Conservation (phyloP, 1,140 invertebrate species). For the Triops longicaudatus region DNA sequence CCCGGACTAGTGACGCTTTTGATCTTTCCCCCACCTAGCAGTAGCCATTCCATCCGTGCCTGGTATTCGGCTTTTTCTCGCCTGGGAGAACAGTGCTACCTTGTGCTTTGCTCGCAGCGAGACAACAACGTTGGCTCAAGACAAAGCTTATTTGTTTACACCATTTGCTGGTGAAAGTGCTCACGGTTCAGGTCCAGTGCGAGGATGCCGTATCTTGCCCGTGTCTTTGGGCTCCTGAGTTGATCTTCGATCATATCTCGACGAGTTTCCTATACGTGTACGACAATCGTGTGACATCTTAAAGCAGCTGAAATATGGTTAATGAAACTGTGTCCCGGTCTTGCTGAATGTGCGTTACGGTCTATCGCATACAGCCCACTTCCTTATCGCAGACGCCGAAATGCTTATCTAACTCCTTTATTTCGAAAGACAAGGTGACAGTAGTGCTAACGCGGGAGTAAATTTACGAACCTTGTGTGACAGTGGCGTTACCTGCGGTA, state of each 20-base stretch:
- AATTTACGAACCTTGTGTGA: not conserved
- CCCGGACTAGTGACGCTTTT: not conserved
- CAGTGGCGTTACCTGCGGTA: too few relatives aligned
- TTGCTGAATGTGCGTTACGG: not conserved
- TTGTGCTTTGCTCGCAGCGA: not conserved
- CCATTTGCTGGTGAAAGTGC: not conserved
- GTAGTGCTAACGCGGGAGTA: not conserved
- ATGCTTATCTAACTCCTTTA: not conserved
- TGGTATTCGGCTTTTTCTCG: not conserved
- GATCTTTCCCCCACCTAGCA: conserved; percentile 5
- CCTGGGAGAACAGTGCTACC: not conserved
- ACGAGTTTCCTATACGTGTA: not conserved
- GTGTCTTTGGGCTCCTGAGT: not conserved
- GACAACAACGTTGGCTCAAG: not conserved
- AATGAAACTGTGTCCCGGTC: not conserved
- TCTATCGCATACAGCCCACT: not conserved
- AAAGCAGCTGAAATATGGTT: not conserved
- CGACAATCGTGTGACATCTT: not conserved
- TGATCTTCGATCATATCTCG: not conserved
- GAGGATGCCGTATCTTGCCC: not conserved
- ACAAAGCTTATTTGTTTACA: not conserved
- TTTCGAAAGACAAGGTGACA: not conserved
- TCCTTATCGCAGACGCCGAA: not conserved
- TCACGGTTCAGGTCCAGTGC: not conserved
- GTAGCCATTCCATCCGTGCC: not conserved